Percentiles rank a stretch among this genome's conserved stretches.
Conservation (phyloP, 2,113 vertebrate species). For the Sminthopsis crassicaudata region DNA sequence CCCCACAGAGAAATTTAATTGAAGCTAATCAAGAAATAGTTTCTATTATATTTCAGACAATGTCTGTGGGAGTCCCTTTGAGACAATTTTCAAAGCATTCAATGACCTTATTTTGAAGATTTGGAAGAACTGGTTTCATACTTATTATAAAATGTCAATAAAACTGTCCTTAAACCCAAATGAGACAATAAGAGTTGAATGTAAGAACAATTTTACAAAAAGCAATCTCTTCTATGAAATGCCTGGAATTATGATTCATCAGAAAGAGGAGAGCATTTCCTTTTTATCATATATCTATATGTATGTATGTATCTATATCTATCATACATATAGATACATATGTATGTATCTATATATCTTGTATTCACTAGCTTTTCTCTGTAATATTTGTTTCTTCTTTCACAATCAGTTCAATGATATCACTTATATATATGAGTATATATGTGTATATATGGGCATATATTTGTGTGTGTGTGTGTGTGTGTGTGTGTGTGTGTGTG, state of each 20-base stretch:
- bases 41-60: not conserved
- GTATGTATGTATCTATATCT: no score
- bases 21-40: conserved; percentile 22
- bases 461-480: no score
- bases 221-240: conserved; percentile 34
- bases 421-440: not conserved
- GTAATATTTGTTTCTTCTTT: not conserved
- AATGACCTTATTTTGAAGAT: not conserved
- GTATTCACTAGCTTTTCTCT: not conserved
- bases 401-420: not conserved
- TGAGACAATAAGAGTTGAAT: conserved; percentile 1
- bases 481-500: no score
- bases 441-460: no score
- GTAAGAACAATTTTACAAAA: not conserved
- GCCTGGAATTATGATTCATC: conserved; percentile 18
- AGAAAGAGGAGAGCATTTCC: conserved; percentile 9
- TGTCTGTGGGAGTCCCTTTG: not conserved
- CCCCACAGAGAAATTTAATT: not conserved
- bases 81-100: conserved; percentile 38
- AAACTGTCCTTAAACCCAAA: conserved; percentile 19
- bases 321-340: not conserved
- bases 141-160: conserved; percentile 26
- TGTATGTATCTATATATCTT: not conserved
- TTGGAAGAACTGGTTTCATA: conserved; percentile 23
- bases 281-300: not conserved